These are phyloP conservation scores for Erebia palarica DNA, from an alignment of 2,888 invertebrate species.

Conservation along the genomic window DNA sequence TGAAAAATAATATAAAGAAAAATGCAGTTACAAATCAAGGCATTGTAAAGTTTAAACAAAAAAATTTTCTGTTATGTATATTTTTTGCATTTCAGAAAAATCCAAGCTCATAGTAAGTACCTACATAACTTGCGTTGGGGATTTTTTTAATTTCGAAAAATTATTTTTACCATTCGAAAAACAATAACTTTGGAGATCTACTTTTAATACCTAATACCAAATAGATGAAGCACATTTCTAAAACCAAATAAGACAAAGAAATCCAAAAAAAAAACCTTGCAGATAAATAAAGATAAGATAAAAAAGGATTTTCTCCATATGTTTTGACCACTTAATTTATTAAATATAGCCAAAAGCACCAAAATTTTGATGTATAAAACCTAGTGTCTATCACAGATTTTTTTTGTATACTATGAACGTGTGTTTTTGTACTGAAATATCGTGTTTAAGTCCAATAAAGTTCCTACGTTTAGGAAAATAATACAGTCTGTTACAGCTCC, in stretches of 20 bases:
- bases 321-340: neutral
- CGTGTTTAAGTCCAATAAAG: neutral
- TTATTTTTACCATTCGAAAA: too few relatives aligned
- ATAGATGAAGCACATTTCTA: neutral
- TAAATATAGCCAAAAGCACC: slow-evolving; percentile 6
- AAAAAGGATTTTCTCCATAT: neutral
- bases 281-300: too few relatives aligned
- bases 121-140: neutral
- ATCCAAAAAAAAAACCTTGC: neutral
- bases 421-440: slow-evolving; percentile 6
- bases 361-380: neutral
- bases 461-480: neutral
- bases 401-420: neutral
- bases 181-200: neutral
- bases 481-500: neutral
- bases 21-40: neutral
- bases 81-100: neutral
- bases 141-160: neutral
- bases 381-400: neutral
- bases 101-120: neutral
- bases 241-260: neutral
- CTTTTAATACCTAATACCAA: neutral
- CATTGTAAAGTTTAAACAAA: neutral
- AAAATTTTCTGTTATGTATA: neutral
- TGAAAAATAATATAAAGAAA: neutral